Evolutionary conservation across 2,888 invertebrate species (phyloP).

Genomic region (Mythimna impura): DNA sequence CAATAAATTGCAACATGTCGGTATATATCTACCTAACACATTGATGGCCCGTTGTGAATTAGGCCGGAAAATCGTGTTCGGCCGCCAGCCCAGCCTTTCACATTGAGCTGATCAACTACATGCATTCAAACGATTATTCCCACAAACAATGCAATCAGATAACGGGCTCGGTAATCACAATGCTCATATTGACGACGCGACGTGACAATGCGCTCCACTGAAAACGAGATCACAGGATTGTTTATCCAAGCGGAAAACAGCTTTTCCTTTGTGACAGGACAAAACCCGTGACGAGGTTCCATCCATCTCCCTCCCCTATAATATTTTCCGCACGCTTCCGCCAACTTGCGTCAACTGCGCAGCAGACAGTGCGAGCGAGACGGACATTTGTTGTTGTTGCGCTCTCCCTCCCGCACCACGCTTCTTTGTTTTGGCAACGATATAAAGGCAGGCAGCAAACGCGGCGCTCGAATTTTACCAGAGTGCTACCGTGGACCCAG

Average conservation of each 20-base stretch:
- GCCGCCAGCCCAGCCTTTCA: slow-evolving; percentile 79
- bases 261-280: slow-evolving; percentile 75
- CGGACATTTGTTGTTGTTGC: slow-evolving; percentile 85
- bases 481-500: slow-evolving; percentile 86
- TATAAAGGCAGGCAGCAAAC: slow-evolving; percentile 86
- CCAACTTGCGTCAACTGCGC: slow-evolving; percentile 86
- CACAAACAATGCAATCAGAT: slow-evolving; percentile 78
- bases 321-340: slow-evolving; percentile 83
- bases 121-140: slow-evolving; percentile 72
- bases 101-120: slow-evolving; percentile 72
- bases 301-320: slow-evolving; percentile 70
- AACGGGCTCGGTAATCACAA: slow-evolving; percentile 71
- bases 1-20: slow-evolving; percentile 77
- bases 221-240: slow-evolving; percentile 70
- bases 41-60: slow-evolving; percentile 78
- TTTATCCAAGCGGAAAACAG: slow-evolving; percentile 72
- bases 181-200: slow-evolving; percentile 72
- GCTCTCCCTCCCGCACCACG: slow-evolving; percentile 83
- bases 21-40: slow-evolving; percentile 47
- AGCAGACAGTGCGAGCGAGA: slow-evolving; percentile 84
- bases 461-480: slow-evolving; percentile 87
- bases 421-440: slow-evolving; percentile 90
- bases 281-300: slow-evolving; percentile 67
- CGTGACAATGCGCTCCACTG: slow-evolving; percentile 71
- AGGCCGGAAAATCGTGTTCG: slow-evolving; percentile 83